These are phyloP conservation scores for Caenorhabditis auriculariae DNA, from an alignment of 2,888 invertebrate genomes.

Conservation along the genomic window DNA sequence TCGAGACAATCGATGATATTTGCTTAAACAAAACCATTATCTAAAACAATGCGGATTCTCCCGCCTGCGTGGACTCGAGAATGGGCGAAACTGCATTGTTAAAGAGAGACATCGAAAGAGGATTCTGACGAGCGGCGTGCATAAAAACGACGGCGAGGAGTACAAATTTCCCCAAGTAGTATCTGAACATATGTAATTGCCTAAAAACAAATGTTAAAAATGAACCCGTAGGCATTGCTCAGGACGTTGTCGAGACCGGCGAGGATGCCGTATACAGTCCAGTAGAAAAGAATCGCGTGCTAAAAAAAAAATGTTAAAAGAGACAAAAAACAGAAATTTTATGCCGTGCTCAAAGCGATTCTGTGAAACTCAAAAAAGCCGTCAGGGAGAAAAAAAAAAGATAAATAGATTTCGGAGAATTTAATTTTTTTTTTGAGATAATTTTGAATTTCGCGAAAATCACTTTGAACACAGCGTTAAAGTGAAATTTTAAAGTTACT, in stretches of 20 bases:
- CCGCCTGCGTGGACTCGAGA: constrained; percentile 10
- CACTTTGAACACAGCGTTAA: too few relatives aligned
- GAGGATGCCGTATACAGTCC: constrained; percentile 27
- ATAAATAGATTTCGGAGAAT: too few relatives aligned
- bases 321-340: not conserved
- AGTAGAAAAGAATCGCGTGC: constrained; percentile 31
- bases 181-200: too few relatives aligned
- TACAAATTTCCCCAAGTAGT: constrained; percentile 15
- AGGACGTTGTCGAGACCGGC: constrained; percentile 23
- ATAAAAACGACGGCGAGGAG: constrained; percentile 17
- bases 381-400: too few relatives aligned
- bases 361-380: too few relatives aligned
- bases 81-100: too few relatives aligned
- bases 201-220: too few relatives aligned
- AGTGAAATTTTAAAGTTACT: too few relatives aligned
- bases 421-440: too few relatives aligned
- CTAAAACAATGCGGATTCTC: not conserved
- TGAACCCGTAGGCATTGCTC: constrained; percentile 16
- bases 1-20: constrained; percentile 13
- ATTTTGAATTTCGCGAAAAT: too few relatives aligned
- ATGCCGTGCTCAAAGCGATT: not conserved
- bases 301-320: constrained; percentile 3
- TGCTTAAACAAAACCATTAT: too few relatives aligned
- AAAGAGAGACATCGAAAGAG: too few relatives aligned
- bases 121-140: constrained; percentile 21